phyloP scores from a whole-genome alignment of 2,113 vertebrate genomes.

The Chionis minor region DNA sequence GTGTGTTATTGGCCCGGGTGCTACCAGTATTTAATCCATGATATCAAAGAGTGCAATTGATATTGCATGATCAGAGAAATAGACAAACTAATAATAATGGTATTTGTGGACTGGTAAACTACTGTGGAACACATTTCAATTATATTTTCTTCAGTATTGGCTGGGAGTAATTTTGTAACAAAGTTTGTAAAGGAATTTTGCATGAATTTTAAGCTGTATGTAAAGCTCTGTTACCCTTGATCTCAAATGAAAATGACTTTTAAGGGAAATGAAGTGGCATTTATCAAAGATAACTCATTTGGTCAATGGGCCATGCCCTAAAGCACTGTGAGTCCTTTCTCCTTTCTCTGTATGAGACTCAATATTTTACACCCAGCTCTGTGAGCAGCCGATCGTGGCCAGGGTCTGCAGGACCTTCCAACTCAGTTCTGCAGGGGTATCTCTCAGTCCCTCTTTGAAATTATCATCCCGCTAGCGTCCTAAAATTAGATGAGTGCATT shows the following conservation, averaged over 20 bases:
- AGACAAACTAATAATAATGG: neutral
- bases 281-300: neutral
- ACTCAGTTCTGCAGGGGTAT: neutral
- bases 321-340: neutral
- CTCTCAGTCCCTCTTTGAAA: neutral
- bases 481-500: neutral
- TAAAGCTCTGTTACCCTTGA: neutral
- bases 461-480: no score
- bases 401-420: neutral
- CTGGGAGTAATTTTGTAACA: neutral
- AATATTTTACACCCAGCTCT: neutral
- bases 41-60: neutral
- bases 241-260: neutral
- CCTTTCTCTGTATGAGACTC: neutral
- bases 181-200: neutral
- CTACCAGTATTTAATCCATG: neutral
- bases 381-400: neutral
- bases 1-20: neutral
- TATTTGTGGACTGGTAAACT: neutral
- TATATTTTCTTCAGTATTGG: neutral
- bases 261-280: neutral
- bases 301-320: neutral
- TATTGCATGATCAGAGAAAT: neutral
- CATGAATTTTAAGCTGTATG: neutral
- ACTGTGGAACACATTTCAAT: neutral